These are phyloP conservation scores for Eptesicus fuscus DNA, from an alignment of 2,113 vertebrate genomes.

Conservation along the genomic window DNA sequence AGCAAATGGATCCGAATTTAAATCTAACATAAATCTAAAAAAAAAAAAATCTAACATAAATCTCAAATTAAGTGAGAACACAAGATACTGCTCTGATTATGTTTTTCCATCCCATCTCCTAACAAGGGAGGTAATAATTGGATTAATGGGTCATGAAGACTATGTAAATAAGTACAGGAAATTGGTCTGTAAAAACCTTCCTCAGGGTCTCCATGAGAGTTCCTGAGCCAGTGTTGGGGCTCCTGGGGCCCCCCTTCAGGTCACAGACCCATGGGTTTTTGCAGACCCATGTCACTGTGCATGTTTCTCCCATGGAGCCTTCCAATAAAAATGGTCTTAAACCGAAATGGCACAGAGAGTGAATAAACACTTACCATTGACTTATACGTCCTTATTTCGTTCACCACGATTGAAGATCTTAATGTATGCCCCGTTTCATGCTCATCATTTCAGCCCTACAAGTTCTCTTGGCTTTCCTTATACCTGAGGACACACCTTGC, in stretches of 20 bases:
- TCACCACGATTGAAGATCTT: not conserved
- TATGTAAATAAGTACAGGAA: slow-evolving; percentile 48
- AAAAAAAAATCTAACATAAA: not conserved
- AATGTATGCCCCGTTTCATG: not conserved
- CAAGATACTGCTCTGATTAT: slow-evolving; percentile 48
- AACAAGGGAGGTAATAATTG: slow-evolving; percentile 57
- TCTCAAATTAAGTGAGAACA: slow-evolving; percentile 53
- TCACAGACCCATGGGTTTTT: not conserved
- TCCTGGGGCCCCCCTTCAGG: not conserved
- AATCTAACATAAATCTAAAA: slow-evolving; percentile 55
- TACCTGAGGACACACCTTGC: not conserved
- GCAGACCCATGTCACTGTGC: not conserved
- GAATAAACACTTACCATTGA: not conserved
- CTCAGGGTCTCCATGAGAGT: not conserved
- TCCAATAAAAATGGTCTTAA: not conserved
- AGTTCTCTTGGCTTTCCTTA: not conserved
- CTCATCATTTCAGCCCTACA: not conserved
- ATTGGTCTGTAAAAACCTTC: not conserved
- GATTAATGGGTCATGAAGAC: slow-evolving; percentile 34
- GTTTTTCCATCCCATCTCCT: slow-evolving; percentile 46
- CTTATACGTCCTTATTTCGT: not conserved
- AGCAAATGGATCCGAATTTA: slow-evolving; percentile 41
- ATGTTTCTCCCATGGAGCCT: not conserved
- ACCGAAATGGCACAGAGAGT: not conserved
- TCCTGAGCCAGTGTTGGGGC: not conserved